These are phyloP conservation scores for Cathartes aura DNA, from an alignment of 2,113 vertebrate genomes.

Conservation along the genomic window DNA sequence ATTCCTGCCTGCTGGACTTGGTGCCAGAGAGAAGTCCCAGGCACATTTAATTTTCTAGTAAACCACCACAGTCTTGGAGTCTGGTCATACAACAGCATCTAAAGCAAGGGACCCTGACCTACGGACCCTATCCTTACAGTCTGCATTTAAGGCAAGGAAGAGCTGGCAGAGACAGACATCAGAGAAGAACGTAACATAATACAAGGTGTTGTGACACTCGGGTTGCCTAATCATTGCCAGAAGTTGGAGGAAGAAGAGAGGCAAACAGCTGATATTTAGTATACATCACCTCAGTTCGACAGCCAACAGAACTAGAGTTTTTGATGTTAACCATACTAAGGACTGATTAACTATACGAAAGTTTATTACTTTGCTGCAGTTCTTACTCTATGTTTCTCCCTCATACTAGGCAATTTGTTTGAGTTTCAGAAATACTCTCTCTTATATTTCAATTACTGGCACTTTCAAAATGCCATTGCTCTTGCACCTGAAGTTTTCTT, in stretches of 20 bases:
- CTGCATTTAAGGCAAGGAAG: background rate
- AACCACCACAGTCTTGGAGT: background rate
- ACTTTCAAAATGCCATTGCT: background rate
- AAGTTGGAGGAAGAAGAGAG: background rate
- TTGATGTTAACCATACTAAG: background rate
- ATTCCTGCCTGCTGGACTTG: background rate
- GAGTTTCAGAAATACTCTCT: background rate
- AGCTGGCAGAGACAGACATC: background rate
- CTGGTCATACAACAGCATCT: background rate
- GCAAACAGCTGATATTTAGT: background rate
- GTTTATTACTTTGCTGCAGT: background rate
- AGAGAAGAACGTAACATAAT: background rate
- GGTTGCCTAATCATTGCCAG: background rate
- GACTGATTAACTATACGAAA: background rate
- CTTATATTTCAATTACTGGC: background rate
- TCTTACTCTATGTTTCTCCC: background rate
- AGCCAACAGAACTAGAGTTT: background rate
- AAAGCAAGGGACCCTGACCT: background rate
- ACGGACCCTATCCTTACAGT: background rate
- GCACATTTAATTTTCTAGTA: background rate
- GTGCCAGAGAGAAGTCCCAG: background rate
- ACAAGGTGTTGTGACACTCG: rapidly evolving
- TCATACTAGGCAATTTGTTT: background rate
- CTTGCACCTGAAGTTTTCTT: background rate
- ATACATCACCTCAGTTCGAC: background rate